Evolutionary conservation across 2,888 invertebrate genomes (phyloP), one percentile per base, ranked within the genome.

Genomic region (Cremastinae sp.): DNA sequence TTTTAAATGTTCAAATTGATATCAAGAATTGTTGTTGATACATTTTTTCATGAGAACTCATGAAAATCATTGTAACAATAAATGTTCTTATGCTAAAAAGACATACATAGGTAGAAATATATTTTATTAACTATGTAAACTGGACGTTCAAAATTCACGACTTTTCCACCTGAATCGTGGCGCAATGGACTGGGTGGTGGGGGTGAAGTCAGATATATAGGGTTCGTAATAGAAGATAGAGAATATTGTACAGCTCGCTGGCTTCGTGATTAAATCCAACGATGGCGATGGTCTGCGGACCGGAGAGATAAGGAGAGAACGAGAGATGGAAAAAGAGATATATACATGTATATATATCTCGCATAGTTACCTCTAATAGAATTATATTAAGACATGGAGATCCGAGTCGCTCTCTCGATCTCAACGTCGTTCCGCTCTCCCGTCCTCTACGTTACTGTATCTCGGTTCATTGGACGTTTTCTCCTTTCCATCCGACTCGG

Each of bases 321-420:
- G n/a, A n/a, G n/a, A n/a, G n/a, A n/a, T n/a, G n/a, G n/a, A n/a
- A n/a, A n/a, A n/a, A n/a, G n/a, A n/a, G n/a, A 28, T 28, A 28
- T 28, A 28, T 28, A 28, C 28, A 28, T 28, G 2, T 28, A 28
- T 28, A 28, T 28, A 28, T 28, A 28, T 28, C 86, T 84, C 85
- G 87, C 87, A 84, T 86, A 89, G 88, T 87, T 89, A 88, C 86
- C 87, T 86, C 86, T 88, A 88, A 89, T 89, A 87, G 87, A 89
- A 89, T 89, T 89, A 89, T 87, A 87, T 85, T 83, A 86, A 88
- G 88, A 89, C 86, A 85, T 82, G 84, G 84, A 86, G 85, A 84
- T 84, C 83, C 74, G 64, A 74, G 68, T 69, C 92, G 58, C 91
- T 85, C 43, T 91, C 90, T 7, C 91, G 91, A 14, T 1, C 90